These are phyloP conservation scores for Pemphigus obesinymphae DNA, from an alignment of 1,140 invertebrate genomes.

Conservation along the genomic window DNA sequence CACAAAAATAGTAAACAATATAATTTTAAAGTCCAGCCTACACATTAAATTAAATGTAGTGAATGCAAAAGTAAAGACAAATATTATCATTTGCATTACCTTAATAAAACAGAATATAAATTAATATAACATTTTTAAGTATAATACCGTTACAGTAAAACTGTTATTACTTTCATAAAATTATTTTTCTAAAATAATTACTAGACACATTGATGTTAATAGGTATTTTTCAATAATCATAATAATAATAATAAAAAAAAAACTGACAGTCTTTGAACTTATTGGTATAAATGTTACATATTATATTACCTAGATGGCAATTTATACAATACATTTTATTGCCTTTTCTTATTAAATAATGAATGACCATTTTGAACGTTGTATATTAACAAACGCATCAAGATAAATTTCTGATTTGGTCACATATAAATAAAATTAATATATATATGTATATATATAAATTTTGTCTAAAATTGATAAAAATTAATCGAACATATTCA, in stretches of 20 bases:
- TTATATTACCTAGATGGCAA: slow-evolving; percentile 8
- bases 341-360: slow-evolving; percentile 22
- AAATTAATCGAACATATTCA: slow-evolving; percentile 26
- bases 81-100: slow-evolving; percentile 6
- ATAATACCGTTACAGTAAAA: background rate
- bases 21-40: background rate
- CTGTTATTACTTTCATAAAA: background rate
- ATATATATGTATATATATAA: slow-evolving; percentile 10
- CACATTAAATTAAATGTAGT: background rate
- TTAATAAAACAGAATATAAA: slow-evolving; percentile 10
- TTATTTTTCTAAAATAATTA: slow-evolving; percentile 7
- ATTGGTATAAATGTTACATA: slow-evolving; percentile 13
- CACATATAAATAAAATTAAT: slow-evolving; percentile 5
- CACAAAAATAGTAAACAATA: background rate
- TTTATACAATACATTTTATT: slow-evolving; percentile 10
- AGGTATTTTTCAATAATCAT: background rate
- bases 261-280: slow-evolving; percentile 30
- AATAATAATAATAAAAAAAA: slow-evolving; percentile 13
- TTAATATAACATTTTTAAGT: slow-evolving; percentile 8
- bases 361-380: background rate
- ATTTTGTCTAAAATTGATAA: slow-evolving; percentile 35
- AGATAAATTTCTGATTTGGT: slow-evolving; percentile 1
- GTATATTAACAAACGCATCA: background rate
- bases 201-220: background rate
- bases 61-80: background rate